Evolutionary conservation across 2,113 vertebrate species (phyloP), one percentile per base, ranked within the genome.

Genomic region (Phrynocephalus versicolor): DNA sequence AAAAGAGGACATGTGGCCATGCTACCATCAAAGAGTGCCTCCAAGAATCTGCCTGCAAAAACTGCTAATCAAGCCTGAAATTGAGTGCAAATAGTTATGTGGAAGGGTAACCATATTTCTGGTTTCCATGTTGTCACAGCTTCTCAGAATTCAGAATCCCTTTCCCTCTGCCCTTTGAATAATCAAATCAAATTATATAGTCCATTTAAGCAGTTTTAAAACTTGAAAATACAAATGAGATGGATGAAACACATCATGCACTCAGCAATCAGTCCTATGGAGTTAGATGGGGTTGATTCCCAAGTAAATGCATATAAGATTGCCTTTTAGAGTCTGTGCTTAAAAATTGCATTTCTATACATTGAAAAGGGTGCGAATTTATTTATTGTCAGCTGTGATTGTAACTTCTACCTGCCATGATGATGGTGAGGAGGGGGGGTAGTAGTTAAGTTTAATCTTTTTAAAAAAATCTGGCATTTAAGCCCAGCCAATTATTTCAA

Each of bases 401-500:
- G 10, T 19, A 45, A 83, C 33, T 55, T 81, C 60, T 37, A 73
- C 60, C 58, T 81, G 18, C 30, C n/a, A 65, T 62, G 10, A 64
- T 55, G 77, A 81, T 67, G 70, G 37, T 8, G 6, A 67, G 65
- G 6, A 25, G 35, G 55, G 25, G 58, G 87, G 25, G 78, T 62
- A 81, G 80, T 70, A 77, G 74, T 67, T 83, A 86, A 87, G 0
- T 69, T 89, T 89, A 70, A 69, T 77, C 88, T 87, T 87, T n/a
- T n/a, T n/a, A n/a, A 90, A 71, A 90, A 85, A 90, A 85, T 3
- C 8, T 84, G 51, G 23, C 23, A 81, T 77, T 89, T 89, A 81
- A 90, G 86, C 83, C 90, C 90, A 60, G 70, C 79, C 79, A 92
- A 86, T 94, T 90, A 87, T 72, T 91, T 92, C 87, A 87, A 93